Base-by-base conservation (phyloP, 1,140 invertebrate species). In the Drosophila mojavensis region DNA sequence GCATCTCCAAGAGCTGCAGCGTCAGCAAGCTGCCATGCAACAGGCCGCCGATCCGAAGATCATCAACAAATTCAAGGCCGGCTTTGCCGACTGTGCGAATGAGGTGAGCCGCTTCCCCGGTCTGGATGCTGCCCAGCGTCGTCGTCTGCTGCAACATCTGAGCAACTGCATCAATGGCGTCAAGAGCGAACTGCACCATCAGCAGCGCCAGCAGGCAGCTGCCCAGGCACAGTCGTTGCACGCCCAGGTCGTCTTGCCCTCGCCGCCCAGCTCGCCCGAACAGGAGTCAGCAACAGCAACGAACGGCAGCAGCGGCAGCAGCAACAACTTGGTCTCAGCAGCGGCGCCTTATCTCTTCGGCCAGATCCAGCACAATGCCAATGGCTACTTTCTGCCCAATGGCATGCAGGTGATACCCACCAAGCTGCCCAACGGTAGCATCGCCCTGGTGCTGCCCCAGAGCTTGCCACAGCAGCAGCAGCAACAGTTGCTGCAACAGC, bases 1-100 rank as follows among this genome's bases (percentile, higher is more conserved):
- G 91, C 97, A 98, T 92, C 93, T 98, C 68, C 96, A 97, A 92
- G 95, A 95, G 4, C 93, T 98, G 6, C 96, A 97, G 79, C 94
- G 96, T 15, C 96, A 97, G 92, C 95, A 96, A 90, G 93, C 95
- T 28, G 95, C 95, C 48, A 93, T 96, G 64, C 95, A 96, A 1
- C 95, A 96, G 50, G 95, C 96, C 0, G 94, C 95, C 3, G 96
- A 97, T 90, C 96, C 97, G 0, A 95, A 94, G 17, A 94, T 96
- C 0, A 92, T 97, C 1, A 96, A 96, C 92, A 97, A 97, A 91
- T 98, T 98, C 93, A 95, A 96, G 61, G 96, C 96, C 3, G 97
- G 97, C 1, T 98, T 97, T 92, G 94, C 95, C 62, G 97, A 98
- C 85, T 98, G 97, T 89, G 95, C 97, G 13, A 94, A 95, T 11